A percentile compares a stretch with the other conserved stretches of the same genome.
Conservation (phyloP, 2,888 invertebrate genomes). For the Meteorus colon region DNA sequence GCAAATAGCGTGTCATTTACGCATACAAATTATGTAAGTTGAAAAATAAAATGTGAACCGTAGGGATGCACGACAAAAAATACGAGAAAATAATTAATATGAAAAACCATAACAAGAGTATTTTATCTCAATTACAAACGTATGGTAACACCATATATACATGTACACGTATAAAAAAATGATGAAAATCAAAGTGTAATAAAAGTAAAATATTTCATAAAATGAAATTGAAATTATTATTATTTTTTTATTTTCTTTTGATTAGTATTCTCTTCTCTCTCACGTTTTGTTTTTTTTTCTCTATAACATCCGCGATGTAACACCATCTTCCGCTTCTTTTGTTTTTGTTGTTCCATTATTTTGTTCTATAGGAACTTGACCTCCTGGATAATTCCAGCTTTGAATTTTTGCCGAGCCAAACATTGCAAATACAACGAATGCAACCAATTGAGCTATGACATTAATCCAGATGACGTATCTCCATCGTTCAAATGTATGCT, state of each 20-base stretch:
- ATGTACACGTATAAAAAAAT: too few relatives aligned
- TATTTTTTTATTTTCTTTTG: not conserved
- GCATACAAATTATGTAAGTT: not conserved
- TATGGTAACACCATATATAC: not conserved
- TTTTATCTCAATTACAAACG: not conserved
- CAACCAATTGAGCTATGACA: constrained; percentile 59
- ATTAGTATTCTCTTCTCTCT: not conserved
- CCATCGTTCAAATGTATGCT: constrained; percentile 69
- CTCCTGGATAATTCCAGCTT: constrained; percentile 64
- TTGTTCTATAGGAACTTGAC: constrained; percentile 35
- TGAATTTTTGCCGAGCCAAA: constrained; percentile 69
- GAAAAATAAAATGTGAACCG: not conserved
- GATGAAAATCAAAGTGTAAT: not conserved
- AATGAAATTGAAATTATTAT: not conserved
- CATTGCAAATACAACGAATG: constrained; percentile 59
- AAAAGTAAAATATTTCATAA: not conserved
- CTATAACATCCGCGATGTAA: constrained; percentile 46
- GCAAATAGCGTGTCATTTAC: not conserved
- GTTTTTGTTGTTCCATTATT: constrained; percentile 11
- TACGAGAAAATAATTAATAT: not conserved
- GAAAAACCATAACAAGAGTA: constrained; percentile 1
- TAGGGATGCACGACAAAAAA: not conserved
- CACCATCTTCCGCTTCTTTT: constrained; percentile 25
- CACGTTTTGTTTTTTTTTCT: constrained; percentile 6
- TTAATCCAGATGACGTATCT: constrained; percentile 64